Base-by-base conservation (phyloP, 2,888 invertebrate genomes). In the Lasioglossum pauxillum region DNA sequence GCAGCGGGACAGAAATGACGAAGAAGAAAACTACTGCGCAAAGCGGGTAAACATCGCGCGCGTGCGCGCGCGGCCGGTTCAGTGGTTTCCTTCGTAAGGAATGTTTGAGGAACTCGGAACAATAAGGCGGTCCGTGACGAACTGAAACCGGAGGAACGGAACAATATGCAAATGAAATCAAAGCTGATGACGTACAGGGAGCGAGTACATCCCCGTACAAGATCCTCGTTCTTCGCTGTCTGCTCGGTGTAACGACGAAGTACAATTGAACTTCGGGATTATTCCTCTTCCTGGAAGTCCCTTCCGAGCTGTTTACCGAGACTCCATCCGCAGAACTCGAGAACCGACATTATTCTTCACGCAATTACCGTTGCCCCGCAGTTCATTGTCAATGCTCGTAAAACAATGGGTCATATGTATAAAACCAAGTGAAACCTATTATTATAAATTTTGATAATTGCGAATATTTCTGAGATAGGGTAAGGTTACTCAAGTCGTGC, bases 111-210 rank as follows among this genome's bases (percentile, higher is more conserved):
- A 74, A 78, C 31, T 49, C n/a, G n/a, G n/a, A 53, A 38, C 77
- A 78, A 78, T 78, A 78, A 41, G 49, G 27, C 4, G 23, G 27
- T 19, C 2, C 19, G 38, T 46, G n/a, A 27, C 67, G 67, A 53
- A 38, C 49, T 38, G 77, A 71, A 78, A 53, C n/a, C 69, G 27
- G 27, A 53, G 77, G 49, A 69, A 78, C 49, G 77, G 77, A 41
- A 35, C 69, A 53, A 78, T 57, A 60, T 71, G 71, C 60, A 81
- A 83, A 71, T 75, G 60, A 81, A 75, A 57, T 82, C 57, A 41
- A n/a, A 16, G 27, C 16, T 57, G 80, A 80, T 57, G 71, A 81
- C 60, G 71, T 23, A n/a, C 31, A 31, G 57, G 27, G 27, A 44
- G 64, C 27, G 38, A 57, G 67, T 16, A 53, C 72, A 35, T 12